Evolutionary conservation across 2,888 invertebrate species (phyloP), one percentile per base, ranked within the genome.

Genomic region (Eilema depressum): DNA sequence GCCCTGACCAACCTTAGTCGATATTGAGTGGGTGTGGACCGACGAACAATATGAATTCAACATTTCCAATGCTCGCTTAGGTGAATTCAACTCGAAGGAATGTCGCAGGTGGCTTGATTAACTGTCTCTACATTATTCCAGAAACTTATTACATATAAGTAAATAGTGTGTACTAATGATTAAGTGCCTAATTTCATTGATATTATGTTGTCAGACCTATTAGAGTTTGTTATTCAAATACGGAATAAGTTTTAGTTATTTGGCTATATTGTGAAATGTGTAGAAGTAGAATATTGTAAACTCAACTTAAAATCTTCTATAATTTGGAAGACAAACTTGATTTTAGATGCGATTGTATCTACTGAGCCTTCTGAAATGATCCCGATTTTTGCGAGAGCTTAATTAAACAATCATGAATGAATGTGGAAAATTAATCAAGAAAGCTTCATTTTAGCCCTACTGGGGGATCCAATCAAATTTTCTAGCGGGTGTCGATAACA

Each of bases 1-100:
- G 80, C 85, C 88, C 75, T 86, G 86, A 86, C 87, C 74, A 85
- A 75, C 86, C 87, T 85, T 81, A 82, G 76, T 80, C 72, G 77
- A 80, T 81, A 81, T 77, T 71, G 80, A 78, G 84, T 86, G 85
- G 86, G 84, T 74, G 83, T 78, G 80, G 78, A 73, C 64, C 75
- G 77, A 73, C 76, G 68, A 83, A 80, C 74, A 79, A 73, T 47
- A 68, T 64, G 63, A 71, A 68, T 63, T 63, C 61, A 69, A 70
- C 73, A 66, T 73, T 70, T 69, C 74, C 59, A 79, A 71, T 76
- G 75, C 75, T 75, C 63, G 60, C 70, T 69, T 72, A 73, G 30
- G 28, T 37, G 71, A 75, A 75, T 59, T 47, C 53, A 71, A 69
- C 53, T 63, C 33, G 67, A 69, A 72, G 74, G 83, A 80, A 82